Evolutionary conservation across 2,797 vertebrate genomes (phyloP), one percentile per base, ranked within the genome.

Genomic region (Nyctalus aviator): DNA sequence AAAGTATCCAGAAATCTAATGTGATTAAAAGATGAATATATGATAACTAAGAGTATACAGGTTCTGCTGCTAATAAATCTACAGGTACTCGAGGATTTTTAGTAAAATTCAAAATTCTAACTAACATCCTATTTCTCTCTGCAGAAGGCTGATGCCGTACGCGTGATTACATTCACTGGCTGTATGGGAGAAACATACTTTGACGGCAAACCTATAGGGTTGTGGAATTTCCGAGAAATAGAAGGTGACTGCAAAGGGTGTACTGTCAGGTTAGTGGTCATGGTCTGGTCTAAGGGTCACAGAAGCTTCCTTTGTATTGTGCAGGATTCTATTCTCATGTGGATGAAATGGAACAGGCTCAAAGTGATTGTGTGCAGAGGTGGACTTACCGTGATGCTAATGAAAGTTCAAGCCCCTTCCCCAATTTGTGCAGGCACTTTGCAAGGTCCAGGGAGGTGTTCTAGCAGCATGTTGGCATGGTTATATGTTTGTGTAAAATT

Each of bases 151-250:
- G 99, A 99, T 27, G 99, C 99, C 30, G 99, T 99, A 3, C 99
- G 98, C 94, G 98, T 98, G 72, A 98, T 98, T 75, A 99, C 99
- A 0, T 99, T 99, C 97, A 98, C 98, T 0, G 99, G 99, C 87
- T 99, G 99, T 93, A 99, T 99, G 99, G 99, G 99, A 11, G 99
- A 99, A 97, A 99, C 99, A 0, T 99, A 98, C 96, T 96, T 99
- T 96, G 99, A 99, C 83, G 98, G 98, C 87, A 99, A 99, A 97
- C 99, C 99, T 15, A 99, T 99, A 66, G 99, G 99, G 86, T 94
- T 99, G 78, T 99, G 99, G 99, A 99, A 99, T 98, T 99, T 99
- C 98, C 99, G 99, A 94, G 98, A 99, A 46, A 98, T 99, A 17
- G 98, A 99, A 85, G 99, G 99, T 18, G 99, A 99, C 96, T 99